Evolutionary conservation across 2,113 vertebrate genomes (phyloP), one percentile per base, ranked within the genome.

Genomic region (Rhinopomastus cyanomelas): DNA sequence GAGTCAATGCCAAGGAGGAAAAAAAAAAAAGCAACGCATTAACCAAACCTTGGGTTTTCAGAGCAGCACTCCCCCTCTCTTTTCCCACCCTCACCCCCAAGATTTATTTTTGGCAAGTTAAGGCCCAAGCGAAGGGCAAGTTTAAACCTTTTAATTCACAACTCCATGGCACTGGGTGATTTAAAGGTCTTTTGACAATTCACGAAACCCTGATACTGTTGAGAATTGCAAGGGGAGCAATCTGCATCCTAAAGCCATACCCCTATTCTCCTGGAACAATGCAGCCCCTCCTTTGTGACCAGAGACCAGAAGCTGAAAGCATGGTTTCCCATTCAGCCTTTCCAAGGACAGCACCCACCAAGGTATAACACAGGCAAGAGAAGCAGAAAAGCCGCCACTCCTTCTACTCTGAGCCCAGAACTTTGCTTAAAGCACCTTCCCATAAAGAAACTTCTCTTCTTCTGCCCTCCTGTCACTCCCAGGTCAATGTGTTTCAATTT

Each of bases 51-150:
- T 42, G 42, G 26, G 44, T 13, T 91, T 92, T 85, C 29, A 77
- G 71, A 89, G 36, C 44, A 87, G 79, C 1, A 0, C 4, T 92
- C 34, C 20, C 67, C 37, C 7, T 56, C 49, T 82, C 37, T 27
- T 77, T 60, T 57, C 64, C 51, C 49, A 79, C 30, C 10, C 77
- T 77, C 67, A 48, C 4, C 57, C 44, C 32, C 30, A 61, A 85
- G 12, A 48, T 74, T 66, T 81, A 71, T 85, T 89, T 93, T 61
- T 77, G 87, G 49, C 77, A 91, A 92, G 62, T 77, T 87, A 52
- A 0, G 2, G 73, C 37, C 71, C 39, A 79, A 72, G 62, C 8
- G 4, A 87, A 67, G 52, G 25, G 11, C 71, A 79, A 87, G 46
- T 81, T 92, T 87, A 94, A 91, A 88, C 34, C 18, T 87, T 90